Evolutionary conservation across 2,888 invertebrate genomes (phyloP), one percentile per base, ranked within the genome.

Genomic region (Melipona beecheii): DNA sequence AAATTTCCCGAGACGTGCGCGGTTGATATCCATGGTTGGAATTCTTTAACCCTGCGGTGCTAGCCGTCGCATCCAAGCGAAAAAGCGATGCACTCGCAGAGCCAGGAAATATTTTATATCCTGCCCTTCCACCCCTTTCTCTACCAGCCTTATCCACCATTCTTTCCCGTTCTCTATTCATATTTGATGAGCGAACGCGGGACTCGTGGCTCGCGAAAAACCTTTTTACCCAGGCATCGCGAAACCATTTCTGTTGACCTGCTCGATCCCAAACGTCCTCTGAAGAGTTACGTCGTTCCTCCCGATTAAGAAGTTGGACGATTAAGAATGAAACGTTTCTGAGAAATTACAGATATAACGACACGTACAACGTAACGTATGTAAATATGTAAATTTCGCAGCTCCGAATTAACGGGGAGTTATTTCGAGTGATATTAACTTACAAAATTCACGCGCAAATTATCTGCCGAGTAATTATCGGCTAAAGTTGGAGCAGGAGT

Each of bases 31-130:
- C 77, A 81, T 77, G 15, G 86, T 73, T 56, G 69, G 89, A 90
- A 79, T 87, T 90, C 86, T 69, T 86, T 82, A 76, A 66, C 76
- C 73, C 75, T 78, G 64, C 19, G 62, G 31, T 62, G 50, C 71
- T 62, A 68, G 64, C 36, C 74, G 74, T 80, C 75, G 69, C 77
- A 83, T 69, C 65, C 75, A 64, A 84, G 85, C 78, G 74, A 80
- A 80, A 84, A 78, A 81, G 85, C 86, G 86, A 90, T 90, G 88
- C 91, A 87, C 87, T 89, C 84, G 86, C 85, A 43, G 82, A 78
- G 80, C 78, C 76, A 71, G 86, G 86, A 91, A 92, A 91, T 91
- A 91, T 92, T 91, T 92, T 88, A 91, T 89, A 81, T 86, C 79
- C 86, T 84, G 60, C 52, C 56, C 17, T 0, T 84, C 73, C 80